Percentiles rank a stretch among this genome's conserved stretches.
Evolutionary conservation across 1,140 invertebrate genomes (phyloP).

Genomic region (Drosophila kurseongensis): DNA sequence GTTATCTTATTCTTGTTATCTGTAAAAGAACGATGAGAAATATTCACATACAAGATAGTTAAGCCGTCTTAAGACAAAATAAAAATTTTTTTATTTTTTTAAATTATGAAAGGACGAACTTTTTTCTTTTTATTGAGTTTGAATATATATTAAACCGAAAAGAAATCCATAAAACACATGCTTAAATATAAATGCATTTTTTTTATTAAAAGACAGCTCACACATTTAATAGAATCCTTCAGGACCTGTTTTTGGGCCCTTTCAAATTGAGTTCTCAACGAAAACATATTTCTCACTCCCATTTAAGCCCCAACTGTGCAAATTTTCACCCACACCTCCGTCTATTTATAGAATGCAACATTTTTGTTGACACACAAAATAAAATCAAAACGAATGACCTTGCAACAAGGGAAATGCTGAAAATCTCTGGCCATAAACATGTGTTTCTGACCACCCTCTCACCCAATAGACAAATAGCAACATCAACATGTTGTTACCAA

Average conservation of each 20-base stretch:
- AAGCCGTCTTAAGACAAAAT: no score
- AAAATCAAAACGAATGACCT: slow-evolving; percentile 80
- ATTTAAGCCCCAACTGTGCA: background rate
- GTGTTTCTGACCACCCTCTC: slow-evolving; percentile 44
- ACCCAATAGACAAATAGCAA: slow-evolving; percentile 1
- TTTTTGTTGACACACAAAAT: slow-evolving; percentile 76
- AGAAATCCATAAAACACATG: no score
- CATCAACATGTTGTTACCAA: slow-evolving; percentile 71
- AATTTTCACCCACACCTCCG: background rate
- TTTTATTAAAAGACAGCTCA: background rate
- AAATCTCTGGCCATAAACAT: slow-evolving; percentile 58
- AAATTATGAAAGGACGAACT: no score
- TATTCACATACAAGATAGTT: no score
- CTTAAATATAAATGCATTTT: no score
- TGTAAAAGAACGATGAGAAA: no score
- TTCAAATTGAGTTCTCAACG: background rate
- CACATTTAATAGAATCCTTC: background rate
- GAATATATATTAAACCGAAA: no score
- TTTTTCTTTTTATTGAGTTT: no score
- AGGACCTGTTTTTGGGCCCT: background rate
- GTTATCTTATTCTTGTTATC: no score
- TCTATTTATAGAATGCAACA: slow-evolving; percentile 10
- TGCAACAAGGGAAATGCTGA: slow-evolving; percentile 59
- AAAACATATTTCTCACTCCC: background rate
- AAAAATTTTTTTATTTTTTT: no score